A percentile compares a stretch with the other conserved stretches of the same genome.
Evolutionary conservation across 1,140 invertebrate genomes (phyloP).

Genomic region (Charaxes varanes): DNA sequence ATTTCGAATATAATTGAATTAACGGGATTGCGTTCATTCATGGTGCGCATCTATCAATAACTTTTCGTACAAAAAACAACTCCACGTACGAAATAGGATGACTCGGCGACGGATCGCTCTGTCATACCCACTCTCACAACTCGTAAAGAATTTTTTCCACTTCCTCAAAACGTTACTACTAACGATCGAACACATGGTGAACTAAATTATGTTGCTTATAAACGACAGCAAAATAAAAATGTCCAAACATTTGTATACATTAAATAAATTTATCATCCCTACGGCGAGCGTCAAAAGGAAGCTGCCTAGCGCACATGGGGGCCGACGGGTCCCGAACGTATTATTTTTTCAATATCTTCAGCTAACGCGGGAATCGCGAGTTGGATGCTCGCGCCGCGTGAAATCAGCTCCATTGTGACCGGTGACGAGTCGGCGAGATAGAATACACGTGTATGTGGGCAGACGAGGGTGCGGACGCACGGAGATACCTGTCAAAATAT

Average conservation of each 20-base stretch:
- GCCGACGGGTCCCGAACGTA: constrained; percentile 64
- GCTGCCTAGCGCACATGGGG: constrained; percentile 64
- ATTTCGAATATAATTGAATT: constrained; percentile 40
- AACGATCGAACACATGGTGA: constrained; percentile 65
- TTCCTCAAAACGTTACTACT: constrained; percentile 56
- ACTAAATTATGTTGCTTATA: constrained; percentile 70
- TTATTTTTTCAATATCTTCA: constrained; percentile 68
- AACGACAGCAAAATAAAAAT: constrained; percentile 71
- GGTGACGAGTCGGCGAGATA: constrained; percentile 26
- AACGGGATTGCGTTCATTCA: constrained; percentile 31
- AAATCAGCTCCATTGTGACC: constrained; percentile 62
- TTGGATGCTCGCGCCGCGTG: constrained; percentile 68
- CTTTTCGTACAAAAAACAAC: constrained; percentile 36
- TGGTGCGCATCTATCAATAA: constrained; percentile 41
- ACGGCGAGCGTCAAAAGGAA: constrained; percentile 63
- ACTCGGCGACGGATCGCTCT: constrained; percentile 43
- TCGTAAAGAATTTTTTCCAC: constrained; percentile 67
- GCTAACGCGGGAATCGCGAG: constrained; percentile 58
- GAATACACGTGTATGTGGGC: constrained; percentile 65
- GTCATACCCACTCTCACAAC: constrained; percentile 56
- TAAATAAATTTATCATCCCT: constrained; percentile 71
- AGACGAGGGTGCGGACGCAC: constrained; percentile 43
- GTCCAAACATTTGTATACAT: constrained; percentile 74
- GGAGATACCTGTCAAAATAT: constrained; percentile 70
- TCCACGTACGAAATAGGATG: constrained; percentile 29